Evolutionary conservation across 2,113 vertebrate genomes (phyloP).

Genomic region (Hemiprocne comata): DNA sequence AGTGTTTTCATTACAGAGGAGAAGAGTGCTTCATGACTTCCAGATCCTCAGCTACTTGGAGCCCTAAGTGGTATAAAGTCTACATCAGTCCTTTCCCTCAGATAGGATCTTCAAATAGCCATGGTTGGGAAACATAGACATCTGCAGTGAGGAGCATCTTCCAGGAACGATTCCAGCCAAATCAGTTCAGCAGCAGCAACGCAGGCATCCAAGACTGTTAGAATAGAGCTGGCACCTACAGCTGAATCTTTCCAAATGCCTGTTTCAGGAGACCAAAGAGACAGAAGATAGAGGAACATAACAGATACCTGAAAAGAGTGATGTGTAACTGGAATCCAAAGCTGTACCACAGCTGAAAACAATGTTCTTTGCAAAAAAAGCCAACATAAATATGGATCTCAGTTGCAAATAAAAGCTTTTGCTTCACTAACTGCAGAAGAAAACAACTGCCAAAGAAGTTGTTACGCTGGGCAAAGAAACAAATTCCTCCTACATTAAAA

Average conservation of each 20-base stretch:
- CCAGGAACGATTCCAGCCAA: neutral
- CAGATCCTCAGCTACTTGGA: neutral
- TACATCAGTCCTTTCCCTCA: neutral
- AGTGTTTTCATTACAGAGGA: neutral
- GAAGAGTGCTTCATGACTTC: neutral
- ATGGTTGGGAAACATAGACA: neutral
- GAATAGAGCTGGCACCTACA: neutral
- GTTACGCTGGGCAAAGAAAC: neutral
- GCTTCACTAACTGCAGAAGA: neutral
- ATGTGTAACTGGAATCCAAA: neutral
- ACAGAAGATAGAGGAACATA: neutral
- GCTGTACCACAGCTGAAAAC: neutral
- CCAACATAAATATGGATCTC: neutral
- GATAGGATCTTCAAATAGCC: neutral
- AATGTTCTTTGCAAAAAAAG: neutral
- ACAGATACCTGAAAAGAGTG: accelerated
- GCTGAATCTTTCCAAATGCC: neutral
- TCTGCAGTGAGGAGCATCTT: neutral
- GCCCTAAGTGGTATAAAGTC: neutral
- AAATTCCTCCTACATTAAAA: neutral
- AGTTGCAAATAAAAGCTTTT: neutral
- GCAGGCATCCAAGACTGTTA: neutral
- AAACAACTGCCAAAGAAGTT: neutral
- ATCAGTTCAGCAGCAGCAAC: neutral
- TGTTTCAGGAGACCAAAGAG: neutral